These are phyloP conservation scores for Drosophila setosimentum DNA, from an alignment of 2,888 invertebrate genomes.

Conservation along the genomic window DNA sequence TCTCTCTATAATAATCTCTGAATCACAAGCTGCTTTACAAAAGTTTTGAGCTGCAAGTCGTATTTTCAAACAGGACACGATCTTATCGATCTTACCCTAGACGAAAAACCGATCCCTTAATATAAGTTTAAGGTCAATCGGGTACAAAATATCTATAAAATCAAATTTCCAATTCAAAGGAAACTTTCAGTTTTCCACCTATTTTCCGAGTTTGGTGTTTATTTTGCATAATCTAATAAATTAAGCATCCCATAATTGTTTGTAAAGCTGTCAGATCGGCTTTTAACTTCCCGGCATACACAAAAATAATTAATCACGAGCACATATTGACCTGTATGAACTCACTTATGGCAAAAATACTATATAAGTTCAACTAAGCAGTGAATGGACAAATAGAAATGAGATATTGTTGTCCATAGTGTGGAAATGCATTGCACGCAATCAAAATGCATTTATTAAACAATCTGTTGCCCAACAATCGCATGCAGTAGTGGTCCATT, in stretches of 20 bases:
- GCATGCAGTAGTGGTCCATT: constrained; percentile 44
- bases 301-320: not conserved
- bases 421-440: constrained; percentile 6
- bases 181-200: not conserved
- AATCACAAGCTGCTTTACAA: not conserved
- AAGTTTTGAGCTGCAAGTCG: not conserved
- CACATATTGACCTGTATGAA: not conserved
- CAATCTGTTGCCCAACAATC: constrained; percentile 42
- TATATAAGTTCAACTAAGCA: not conserved
- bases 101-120: not conserved
- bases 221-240: not conserved
- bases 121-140: not conserved
- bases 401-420: constrained; percentile 4
- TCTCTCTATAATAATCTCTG: not conserved
- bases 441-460: constrained; percentile 58
- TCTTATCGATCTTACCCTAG: not conserved
- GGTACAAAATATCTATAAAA: not conserved
- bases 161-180: not conserved
- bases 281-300: not conserved
- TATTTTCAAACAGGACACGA: not conserved
- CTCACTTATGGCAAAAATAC: not conserved
- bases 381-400: not conserved
- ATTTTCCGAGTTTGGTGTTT: not conserved
- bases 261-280: not conserved
- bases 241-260: not conserved